Evolutionary conservation across 2,888 invertebrate species (phyloP).

Genomic region (Boloria selene): DNA sequence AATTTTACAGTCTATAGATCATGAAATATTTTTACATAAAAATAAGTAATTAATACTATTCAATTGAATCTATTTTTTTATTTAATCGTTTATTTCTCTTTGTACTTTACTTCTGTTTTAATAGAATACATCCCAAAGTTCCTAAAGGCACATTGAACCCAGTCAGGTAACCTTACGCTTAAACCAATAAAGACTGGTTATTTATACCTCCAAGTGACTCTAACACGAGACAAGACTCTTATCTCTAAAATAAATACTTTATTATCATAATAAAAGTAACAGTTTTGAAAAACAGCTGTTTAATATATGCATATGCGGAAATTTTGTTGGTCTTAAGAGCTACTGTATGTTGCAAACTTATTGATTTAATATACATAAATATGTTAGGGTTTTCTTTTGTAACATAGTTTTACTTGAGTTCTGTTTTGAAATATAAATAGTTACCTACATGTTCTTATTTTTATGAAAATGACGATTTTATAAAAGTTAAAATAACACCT

Average conservation of each 20-base stretch:
- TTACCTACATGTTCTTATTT: not conserved
- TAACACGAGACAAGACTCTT: conserved; percentile 28
- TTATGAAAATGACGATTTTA: not conserved
- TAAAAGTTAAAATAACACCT: too few relatives aligned
- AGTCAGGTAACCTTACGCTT: conserved; percentile 40
- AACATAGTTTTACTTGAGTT: not conserved
- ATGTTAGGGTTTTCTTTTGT: too few relatives aligned
- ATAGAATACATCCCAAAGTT: conserved; percentile 34
- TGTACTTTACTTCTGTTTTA: not conserved
- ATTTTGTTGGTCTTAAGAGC: too few relatives aligned
- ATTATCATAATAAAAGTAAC: conserved; percentile 3
- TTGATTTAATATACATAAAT: not conserved
- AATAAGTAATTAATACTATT: too few relatives aligned
- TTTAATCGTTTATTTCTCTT: not conserved
- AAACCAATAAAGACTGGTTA: conserved; percentile 40
- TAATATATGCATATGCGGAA: not conserved
- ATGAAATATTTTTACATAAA: too few relatives aligned
- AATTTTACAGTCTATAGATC: too few relatives aligned
- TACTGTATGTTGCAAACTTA: conserved; percentile 12
- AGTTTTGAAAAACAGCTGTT: conserved; percentile 9
- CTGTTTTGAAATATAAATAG: not conserved
- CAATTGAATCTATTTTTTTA: too few relatives aligned
- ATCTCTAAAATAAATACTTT: conserved; percentile 14
- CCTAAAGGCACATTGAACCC: conserved; percentile 28
- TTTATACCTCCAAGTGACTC: conserved; percentile 30